Base-by-base conservation (phyloP, 2,797 vertebrate species). In the Babyrousa celebensis region DNA sequence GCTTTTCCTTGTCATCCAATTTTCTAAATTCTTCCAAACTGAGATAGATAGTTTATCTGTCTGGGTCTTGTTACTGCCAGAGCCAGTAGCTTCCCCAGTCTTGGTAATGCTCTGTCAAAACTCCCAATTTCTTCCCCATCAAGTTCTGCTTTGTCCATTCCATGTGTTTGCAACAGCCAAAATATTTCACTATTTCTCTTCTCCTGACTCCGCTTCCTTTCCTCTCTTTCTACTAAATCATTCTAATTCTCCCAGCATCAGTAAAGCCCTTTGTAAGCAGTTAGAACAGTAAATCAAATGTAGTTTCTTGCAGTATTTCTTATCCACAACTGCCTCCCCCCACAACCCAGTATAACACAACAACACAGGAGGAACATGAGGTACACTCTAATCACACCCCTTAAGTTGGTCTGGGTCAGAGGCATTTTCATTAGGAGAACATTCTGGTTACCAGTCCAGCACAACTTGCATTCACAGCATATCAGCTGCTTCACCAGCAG, bases 21-120 rank as follows among this genome's bases (percentile, higher is more conserved):
- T 88, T 78, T 82, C 75, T 75, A 67, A 95, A 93, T 80, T 67
- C 40, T 89, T 92, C 67, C 29, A 95, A 80, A 85, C 21, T 74
- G 27, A 43, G 29, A 56, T 25, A 72, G 62, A 63, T n/a, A 9
- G 25, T 74, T 48, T 23, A n/a, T 88, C 56, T 92, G 3, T 60
- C 40, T 84, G 82, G 21, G 60, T 84, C 18, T 63, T 62, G 79
- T 84, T 85, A 65, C 14, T 32, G 32, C 40, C 27, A 63, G 32
- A 71, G 10, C 67, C 65, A 29, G 1, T 62, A 20, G 15, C 29
- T 23, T 43, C 63, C 43, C 8, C 4, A 12, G 18, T 36, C 58
- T 78, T 75, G 8, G 56, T 58, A 56, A 56, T 91, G 25, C 17
- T 58, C 21, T 32, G 3, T 89, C 40, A 36, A 63, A 92, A 60